Percentiles rank a stretch among this genome's conserved stretches.
These are phyloP conservation scores for Escarpia spicata DNA, from an alignment of 2,888 invertebrate genomes.

Conservation along the genomic window DNA sequence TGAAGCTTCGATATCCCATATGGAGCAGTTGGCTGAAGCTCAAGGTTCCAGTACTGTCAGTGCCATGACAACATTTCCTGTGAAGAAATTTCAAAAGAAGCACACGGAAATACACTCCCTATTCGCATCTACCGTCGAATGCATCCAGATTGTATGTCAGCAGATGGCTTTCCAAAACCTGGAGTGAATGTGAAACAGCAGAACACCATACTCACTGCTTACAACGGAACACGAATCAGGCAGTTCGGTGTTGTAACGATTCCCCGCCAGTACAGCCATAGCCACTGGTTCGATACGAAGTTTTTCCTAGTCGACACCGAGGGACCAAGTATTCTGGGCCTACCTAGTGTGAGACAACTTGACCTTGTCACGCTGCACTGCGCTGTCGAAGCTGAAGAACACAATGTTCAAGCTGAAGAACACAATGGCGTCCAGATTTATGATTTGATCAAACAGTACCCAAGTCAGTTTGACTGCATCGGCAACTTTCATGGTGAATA, in stretches of 20 bases:
- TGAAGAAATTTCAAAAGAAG: too few species aligned
- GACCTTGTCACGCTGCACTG: neutral
- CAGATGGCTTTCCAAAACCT: neutral
- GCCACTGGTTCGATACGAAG: neutral
- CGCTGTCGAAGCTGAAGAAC: neutral
- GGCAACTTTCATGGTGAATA: neutral
- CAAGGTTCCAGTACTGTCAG: neutral
- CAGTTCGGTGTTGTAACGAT: neutral
- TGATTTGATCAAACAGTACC: neutral
- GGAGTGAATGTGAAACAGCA: neutral
- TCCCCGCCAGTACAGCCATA: neutral
- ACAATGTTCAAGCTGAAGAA: neutral
- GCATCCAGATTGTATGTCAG: neutral
- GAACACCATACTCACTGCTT: too few species aligned
- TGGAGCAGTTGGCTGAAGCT: neutral
- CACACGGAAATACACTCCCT: neutral
- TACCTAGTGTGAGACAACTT: neutral
- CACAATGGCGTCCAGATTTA: neutral
- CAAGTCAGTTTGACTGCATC: neutral
- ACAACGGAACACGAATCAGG: neutral
- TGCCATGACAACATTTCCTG: neutral
- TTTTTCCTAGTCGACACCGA: constrained; percentile 13
- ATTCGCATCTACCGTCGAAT: neutral
- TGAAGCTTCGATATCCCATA: neutral
- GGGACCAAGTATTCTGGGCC: neutral